Conservation (phyloP, 2,113 vertebrate genomes). For the Lanius ludovicianus region DNA sequence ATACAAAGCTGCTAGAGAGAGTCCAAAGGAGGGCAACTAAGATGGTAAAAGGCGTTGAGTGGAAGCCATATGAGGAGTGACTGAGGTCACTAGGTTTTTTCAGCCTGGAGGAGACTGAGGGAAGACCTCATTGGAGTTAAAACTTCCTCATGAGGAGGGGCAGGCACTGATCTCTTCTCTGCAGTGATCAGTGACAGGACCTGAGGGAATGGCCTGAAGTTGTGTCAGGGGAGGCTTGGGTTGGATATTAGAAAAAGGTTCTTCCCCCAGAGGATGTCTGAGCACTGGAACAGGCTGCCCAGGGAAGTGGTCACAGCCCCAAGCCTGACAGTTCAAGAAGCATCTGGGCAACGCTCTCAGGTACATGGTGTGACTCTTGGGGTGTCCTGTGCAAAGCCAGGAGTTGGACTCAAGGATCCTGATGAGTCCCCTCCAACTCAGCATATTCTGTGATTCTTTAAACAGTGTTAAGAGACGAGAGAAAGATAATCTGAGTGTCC, state of each 20-base stretch:
- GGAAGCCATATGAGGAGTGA: rapidly evolving
- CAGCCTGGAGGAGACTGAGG: neutral
- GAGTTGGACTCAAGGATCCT: neutral
- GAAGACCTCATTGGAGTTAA: neutral
- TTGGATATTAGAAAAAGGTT: neutral
- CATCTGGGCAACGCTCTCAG: neutral
- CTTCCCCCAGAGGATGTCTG: neutral
- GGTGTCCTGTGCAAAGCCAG: neutral
- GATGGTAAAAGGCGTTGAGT: neutral
- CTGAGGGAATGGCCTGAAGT: neutral
- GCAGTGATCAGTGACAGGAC: neutral
- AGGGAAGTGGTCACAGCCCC: neutral
- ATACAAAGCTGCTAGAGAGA: neutral
- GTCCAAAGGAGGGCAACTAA: neutral
- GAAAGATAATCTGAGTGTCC: neutral
- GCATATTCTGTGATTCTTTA: neutral
- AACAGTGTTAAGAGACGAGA: neutral
- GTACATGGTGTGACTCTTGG: neutral
- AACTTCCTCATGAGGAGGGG: neutral
- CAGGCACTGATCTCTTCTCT: neutral
- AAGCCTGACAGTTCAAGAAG: neutral
- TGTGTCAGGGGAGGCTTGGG: neutral
- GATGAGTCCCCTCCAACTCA: neutral
- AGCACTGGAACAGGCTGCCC: neutral
- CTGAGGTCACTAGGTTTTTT: neutral